Percentiles rank a stretch among this genome's conserved stretches.
phyloP scores from a whole-genome alignment of 1,140 invertebrate genomes.

The Asobara japonica region DNA sequence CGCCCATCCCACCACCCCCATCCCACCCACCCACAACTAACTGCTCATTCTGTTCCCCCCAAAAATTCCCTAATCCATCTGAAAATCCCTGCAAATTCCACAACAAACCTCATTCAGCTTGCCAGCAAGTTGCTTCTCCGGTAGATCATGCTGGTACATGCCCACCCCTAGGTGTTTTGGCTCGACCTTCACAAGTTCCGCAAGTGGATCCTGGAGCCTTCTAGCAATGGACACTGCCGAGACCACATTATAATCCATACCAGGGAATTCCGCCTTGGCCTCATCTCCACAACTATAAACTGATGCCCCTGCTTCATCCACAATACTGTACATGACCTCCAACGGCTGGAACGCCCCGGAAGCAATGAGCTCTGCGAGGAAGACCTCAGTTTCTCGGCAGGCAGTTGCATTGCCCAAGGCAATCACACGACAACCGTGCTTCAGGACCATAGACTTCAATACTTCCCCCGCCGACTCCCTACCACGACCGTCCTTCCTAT shows the following conservation, averaged over 20 bases:
- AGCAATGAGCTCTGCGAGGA: conserved; percentile 75
- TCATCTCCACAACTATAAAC: conserved; percentile 88
- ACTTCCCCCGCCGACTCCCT: conserved; percentile 35
- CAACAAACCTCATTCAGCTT: conserved; percentile 74
- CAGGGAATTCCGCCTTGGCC: conserved; percentile 85
- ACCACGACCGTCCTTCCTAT: conserved; percentile 40
- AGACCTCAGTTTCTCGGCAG: conserved; percentile 85
- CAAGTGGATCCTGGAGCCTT: conserved; percentile 87
- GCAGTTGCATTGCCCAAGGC: conserved; percentile 90
- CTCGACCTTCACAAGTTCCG: conserved; percentile 92
- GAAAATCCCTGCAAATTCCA: no score
- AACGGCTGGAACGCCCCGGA: conserved; percentile 66
- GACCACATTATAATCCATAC: conserved; percentile 72
- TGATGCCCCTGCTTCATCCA: conserved; percentile 88
- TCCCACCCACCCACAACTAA: no score
- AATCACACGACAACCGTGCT: conserved; percentile 75
- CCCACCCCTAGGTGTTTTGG: conserved; percentile 91
- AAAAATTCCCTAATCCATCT: background rate
- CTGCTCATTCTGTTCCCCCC: background rate
- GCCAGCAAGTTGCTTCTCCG: conserved; percentile 77
- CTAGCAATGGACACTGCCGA: conserved; percentile 83
- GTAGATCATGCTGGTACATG: conserved; percentile 92
- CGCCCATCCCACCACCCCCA: no score
- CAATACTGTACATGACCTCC: conserved; percentile 80
- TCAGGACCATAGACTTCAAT: conserved; percentile 43